A percentile compares a stretch with the other conserved stretches of the same genome.
Conservation (phyloP, 2,888 invertebrate species). For the Muscina levida region DNA sequence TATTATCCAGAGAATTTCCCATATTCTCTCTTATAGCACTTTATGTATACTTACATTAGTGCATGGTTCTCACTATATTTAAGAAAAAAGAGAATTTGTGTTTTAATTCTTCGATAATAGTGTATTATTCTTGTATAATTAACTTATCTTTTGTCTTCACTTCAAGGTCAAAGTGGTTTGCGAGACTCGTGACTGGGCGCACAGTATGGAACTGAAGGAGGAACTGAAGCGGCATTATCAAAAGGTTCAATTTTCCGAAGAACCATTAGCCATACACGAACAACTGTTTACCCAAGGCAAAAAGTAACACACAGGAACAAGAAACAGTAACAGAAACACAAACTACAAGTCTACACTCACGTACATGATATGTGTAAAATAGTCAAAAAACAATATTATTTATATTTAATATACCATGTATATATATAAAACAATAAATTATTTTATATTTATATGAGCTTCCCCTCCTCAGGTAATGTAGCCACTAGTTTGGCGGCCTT, state of each 20-base stretch:
- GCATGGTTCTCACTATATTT: too few species aligned
- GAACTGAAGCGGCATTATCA: conserved; percentile 82
- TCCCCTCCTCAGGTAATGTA: too few species aligned
- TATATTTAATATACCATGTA: conserved; percentile 17
- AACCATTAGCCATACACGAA: conserved; percentile 76
- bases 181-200: conserved; percentile 91
- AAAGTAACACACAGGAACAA: conserved; percentile 37
- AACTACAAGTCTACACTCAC: too few species aligned
- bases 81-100: too few species aligned
- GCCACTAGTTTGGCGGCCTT: not conserved
- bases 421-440: conserved; percentile 18
- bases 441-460: conserved; percentile 3
- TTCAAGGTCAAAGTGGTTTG: conserved; percentile 91
- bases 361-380: too few species aligned
- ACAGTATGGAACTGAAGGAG: conserved; percentile 84
- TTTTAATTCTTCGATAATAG: too few species aligned
- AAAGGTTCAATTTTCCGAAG: conserved; percentile 81
- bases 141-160: conserved; percentile 67
- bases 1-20: too few species aligned
- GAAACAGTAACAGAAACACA: not conserved
- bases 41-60: too few species aligned
- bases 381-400: conserved; percentile 27
- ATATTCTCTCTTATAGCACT: too few species aligned
- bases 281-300: conserved; percentile 45
- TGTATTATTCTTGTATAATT: too few species aligned